Percentiles rank a stretch among this genome's conserved stretches.
Evolutionary conservation across 2,888 invertebrate species (phyloP).

Genomic region (Cheilosia impressa): DNA sequence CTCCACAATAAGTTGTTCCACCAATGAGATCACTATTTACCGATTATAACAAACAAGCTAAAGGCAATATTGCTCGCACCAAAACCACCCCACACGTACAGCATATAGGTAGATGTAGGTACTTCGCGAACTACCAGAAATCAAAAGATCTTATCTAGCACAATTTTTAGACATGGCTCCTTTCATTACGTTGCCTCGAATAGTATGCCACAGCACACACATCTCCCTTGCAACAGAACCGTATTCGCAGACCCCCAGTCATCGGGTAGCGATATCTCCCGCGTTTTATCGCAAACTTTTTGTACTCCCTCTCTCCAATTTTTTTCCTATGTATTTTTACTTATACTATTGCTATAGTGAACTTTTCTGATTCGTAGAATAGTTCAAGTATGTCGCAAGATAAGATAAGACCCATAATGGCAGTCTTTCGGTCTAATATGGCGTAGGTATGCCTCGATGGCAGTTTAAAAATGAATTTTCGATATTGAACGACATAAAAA

Average conservation of each 20-base stretch:
- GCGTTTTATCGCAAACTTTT: constrained; percentile 70
- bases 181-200: constrained; percentile 58
- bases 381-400: constrained; percentile 61
- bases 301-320: constrained; percentile 30
- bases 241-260: constrained; percentile 39
- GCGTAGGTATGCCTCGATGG: constrained; percentile 53
- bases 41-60: constrained; percentile 53
- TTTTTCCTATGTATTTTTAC: constrained; percentile 29
- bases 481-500: constrained; percentile 13
- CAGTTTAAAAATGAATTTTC: constrained; percentile 22
- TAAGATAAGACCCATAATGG: constrained; percentile 66
- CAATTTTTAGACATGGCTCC: constrained; percentile 74
- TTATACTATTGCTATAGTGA: constrained; percentile 7
- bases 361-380: constrained; percentile 73
- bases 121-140: constrained; percentile 52
- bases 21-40: constrained; percentile 75
- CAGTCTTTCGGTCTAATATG: constrained; percentile 49
- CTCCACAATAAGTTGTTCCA: constrained; percentile 65
- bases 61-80: constrained; percentile 57
- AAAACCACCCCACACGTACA: constrained; percentile 39
- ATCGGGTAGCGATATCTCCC: constrained; percentile 54
- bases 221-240: constrained; percentile 38
- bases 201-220: constrained; percentile 21
- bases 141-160: constrained; percentile 73
- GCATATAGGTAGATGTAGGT: constrained; percentile 7